Evolutionary conservation across 2,797 vertebrate species (phyloP).

Genomic region (Atherinosoma microstoma): DNA sequence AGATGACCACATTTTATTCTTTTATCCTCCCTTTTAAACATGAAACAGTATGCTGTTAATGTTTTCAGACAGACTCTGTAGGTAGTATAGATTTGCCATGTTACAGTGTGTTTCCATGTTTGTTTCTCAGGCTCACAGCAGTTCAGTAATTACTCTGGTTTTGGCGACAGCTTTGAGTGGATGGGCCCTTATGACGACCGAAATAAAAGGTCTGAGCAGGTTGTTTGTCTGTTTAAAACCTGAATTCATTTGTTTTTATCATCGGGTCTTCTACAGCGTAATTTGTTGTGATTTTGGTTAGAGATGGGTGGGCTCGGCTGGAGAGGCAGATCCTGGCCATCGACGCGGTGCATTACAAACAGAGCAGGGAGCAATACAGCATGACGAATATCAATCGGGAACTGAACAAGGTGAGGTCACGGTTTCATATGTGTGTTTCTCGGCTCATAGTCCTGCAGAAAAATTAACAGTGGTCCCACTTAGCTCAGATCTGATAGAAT

Average conservation of each 20-base stretch:
- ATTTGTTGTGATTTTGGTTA: conserved; percentile 18
- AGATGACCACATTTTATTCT: no score
- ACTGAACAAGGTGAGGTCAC: conserved; percentile 78
- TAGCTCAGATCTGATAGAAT: no score
- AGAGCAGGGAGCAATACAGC: conserved; percentile 65
- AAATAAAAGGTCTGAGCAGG: conserved; percentile 47
- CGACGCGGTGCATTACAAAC: conserved; percentile 71
- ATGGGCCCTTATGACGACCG: not conserved
- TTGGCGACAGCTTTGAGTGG: conserved; percentile 70
- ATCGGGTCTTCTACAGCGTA: not conserved
- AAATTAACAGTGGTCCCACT: not conserved
- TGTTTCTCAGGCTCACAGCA: conserved; percentile 73
- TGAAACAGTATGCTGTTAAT: no score
- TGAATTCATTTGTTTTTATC: not conserved
- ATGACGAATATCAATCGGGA: conserved; percentile 61
- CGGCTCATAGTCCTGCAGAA: not conserved
- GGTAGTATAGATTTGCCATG: no score
- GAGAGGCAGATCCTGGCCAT: conserved; percentile 79
- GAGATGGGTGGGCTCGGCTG: conserved; percentile 72
- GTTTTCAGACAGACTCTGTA: no score
- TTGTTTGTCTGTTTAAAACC: not conserved
- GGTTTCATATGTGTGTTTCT: not conserved
- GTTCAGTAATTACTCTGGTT: conserved; percentile 73
- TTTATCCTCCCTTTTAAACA: no score
- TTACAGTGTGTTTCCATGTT: not conserved